Evolutionary conservation across 2,888 invertebrate species (phyloP), one percentile per base, ranked within the genome.

Genomic region (Fragum whitleyi): DNA sequence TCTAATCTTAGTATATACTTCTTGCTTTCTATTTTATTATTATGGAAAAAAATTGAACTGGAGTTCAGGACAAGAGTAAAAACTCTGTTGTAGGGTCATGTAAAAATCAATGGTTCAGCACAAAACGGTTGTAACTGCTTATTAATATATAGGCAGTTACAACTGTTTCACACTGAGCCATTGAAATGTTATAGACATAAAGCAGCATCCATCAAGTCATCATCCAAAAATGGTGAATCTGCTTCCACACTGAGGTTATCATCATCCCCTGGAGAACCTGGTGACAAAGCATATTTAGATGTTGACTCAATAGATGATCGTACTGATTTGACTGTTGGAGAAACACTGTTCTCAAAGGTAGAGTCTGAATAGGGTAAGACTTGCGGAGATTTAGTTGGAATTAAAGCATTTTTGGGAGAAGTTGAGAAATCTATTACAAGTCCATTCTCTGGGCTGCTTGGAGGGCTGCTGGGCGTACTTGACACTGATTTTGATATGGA

Each of bases 151-250:
- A n/a, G n/a, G n/a, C n/a, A n/a, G n/a, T n/a, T n/a, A n/a, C n/a
- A n/a, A n/a, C n/a, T n/a, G n/a, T n/a, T n/a, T n/a, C n/a, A n/a
- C n/a, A n/a, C n/a, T n/a, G n/a, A n/a, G n/a, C n/a, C n/a, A n/a
- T n/a, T n/a, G n/a, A n/a, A n/a, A 21, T n/a, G 21, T 65, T 42
- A 65, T 21, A 83, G 57, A 29, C 79, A 79, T 68, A 97, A 94
- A 7, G 97, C 97, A 93, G 97, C 97, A 93, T 97, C 97, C 97
- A 97, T 97, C 26, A 97, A 95, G 91, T 97, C 97, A 93, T 98
- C 97, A 92, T 97, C 97, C 62, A 97, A 97, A 88, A 97, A 96
- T 23, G 87, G 76, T 29, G 77, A 74, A 16, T 77, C 74, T 59
- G 76, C 71, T 21, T 79, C 77, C 47, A 72, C 83, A n/a, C 86